Base-by-base conservation (phyloP, 2,113 vertebrate species). In the Scytalopus superciliaris region DNA sequence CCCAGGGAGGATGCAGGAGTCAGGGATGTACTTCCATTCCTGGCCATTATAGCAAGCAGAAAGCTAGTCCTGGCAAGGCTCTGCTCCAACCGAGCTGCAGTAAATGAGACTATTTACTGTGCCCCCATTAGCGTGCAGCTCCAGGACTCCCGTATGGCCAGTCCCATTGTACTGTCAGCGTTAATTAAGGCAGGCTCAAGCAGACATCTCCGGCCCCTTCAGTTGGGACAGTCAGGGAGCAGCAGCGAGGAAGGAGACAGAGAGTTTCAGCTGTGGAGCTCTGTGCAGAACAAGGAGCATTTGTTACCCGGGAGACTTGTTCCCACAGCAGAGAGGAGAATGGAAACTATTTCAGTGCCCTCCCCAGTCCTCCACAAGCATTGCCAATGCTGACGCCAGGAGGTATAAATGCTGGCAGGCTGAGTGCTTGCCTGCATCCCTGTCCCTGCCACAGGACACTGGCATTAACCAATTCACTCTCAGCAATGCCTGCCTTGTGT, bases 241-340 rank as follows among this genome's bases (percentile, higher is more conserved):
- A 82, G 56, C 44, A 82, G 95, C 0, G 1, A 87, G 69, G 78
- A 75, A 81, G 64, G 81, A 87, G 89, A 92, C 5, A 4, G 66
- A 68, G 66, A 79, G 67, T 33, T 94, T 94, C 82, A 91, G 79
- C 95, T 91, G 72, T 12, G 17, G 77, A 80, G 87, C 84, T 85
- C 79, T 74, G 82, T 47, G 72, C 63, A 88, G 90, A 97, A 96
- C 95, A 97, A 97, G 94, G 84, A 72, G 84, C 69, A 4, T 92
- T 97, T 94, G 96, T 97, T 96, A 86, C 94, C 93, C 90, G 16
- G 94, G 93, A 96, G 90, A 96, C 88, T 84, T 1, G 19, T 93
- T 96, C 95, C 96, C 95, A 96, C 94, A 95, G 92, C 93, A 88
- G 59, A 95, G 85, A 83, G 79, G 90, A 96, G 95, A 96, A 95